Evolutionary conservation across 1,140 invertebrate genomes (phyloP), one percentile per base, ranked within the genome.

Genomic region (Oscheius sp.): DNA sequence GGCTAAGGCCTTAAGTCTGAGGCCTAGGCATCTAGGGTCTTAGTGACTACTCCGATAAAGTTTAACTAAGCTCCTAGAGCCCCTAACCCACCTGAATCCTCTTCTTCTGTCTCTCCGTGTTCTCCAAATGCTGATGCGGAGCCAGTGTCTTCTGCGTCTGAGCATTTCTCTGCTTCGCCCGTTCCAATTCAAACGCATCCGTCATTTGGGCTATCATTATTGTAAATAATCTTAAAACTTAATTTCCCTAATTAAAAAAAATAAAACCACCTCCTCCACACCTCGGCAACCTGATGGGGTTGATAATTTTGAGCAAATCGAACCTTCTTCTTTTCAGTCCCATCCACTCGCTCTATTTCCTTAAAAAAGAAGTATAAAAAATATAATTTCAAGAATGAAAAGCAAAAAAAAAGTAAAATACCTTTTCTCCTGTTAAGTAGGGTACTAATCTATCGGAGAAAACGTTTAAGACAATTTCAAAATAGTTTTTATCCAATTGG

Each of bases 401-500:
- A 23, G 23, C 23, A 68, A 15, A 69, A 13, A 23, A 15, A 66
- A 23, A n/a, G 65, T 1, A 69, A 68, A 23, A n/a, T 13, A 76
- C 75, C 72, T 76, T 67, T 65, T 76, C 75, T 18, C 75, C 75
- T 13, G 75, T 76, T 46, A 76, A 13, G 75, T 62, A 76, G 10
- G 76, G 77, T 26, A 82, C 72, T 23, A 82, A 78, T 66, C 84
- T 23, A 20, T 69, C 69, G 29, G 69, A 69, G 58, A 82, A 82
- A 29, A 74, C 55, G 58, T 82, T 78, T 38, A 68, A 59, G 4
- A 82, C 76, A 20, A 84, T 68, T 52, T 78, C 68, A 62, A 82
- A 82, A 58, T 82, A 82, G 52, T 82, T 82, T 64, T 82, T 82
- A 61, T 80, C 80, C 31, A 82, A 42, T 78, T 82, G 80, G 55